Conservation (phyloP, 2,888 invertebrate species). For the Chymomyza fuscimana region DNA sequence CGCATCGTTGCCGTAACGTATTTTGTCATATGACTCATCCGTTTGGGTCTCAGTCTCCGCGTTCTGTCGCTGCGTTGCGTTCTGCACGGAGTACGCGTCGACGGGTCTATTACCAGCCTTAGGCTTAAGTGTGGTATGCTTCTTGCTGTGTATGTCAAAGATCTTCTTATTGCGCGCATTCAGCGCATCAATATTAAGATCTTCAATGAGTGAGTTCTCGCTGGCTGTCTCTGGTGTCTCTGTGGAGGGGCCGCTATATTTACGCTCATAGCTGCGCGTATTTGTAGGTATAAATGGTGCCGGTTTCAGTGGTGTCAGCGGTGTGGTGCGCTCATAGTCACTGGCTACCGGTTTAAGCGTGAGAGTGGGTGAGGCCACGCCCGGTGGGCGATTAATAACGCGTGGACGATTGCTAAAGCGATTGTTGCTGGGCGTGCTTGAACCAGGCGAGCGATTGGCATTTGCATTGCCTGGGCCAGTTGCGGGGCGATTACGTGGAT, state of each 20-base stretch:
- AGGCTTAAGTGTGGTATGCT: slow-evolving; percentile 77
- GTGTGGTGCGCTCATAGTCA: slow-evolving; percentile 70
- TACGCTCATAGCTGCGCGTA: slow-evolving; percentile 78
- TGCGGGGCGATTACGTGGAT: slow-evolving; percentile 50
- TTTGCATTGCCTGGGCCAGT: slow-evolving; percentile 6
- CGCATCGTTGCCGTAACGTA: slow-evolving; percentile 22
- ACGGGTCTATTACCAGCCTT: slow-evolving; percentile 50
- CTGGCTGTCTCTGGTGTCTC: slow-evolving; percentile 59
- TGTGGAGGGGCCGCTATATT: slow-evolving; percentile 72
- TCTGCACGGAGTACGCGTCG: slow-evolving; percentile 27
- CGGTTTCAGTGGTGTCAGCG: slow-evolving; percentile 69
- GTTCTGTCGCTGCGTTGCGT: slow-evolving; percentile 43
- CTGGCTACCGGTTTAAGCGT: slow-evolving; percentile 76
- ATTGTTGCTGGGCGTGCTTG: slow-evolving; percentile 21
- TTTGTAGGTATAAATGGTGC: slow-evolving; percentile 76
- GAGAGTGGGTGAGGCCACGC: slow-evolving; percentile 62
- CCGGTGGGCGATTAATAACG: slow-evolving; percentile 73
- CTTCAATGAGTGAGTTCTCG: slow-evolving; percentile 77
- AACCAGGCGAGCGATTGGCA: slow-evolving; percentile 26
- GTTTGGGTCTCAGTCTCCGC: slow-evolving; percentile 47
- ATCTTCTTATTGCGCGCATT: slow-evolving; percentile 82
- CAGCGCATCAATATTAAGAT: slow-evolving; percentile 81
- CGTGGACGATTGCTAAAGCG: slow-evolving; percentile 67
- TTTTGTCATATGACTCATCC: slow-evolving; percentile 40
- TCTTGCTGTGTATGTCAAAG: slow-evolving; percentile 80